Percentiles rank a stretch among this genome's conserved stretches.
These are phyloP conservation scores for Hippocampus abdominalis DNA, from an alignment of 2,113 vertebrate genomes.

Conservation along the genomic window DNA sequence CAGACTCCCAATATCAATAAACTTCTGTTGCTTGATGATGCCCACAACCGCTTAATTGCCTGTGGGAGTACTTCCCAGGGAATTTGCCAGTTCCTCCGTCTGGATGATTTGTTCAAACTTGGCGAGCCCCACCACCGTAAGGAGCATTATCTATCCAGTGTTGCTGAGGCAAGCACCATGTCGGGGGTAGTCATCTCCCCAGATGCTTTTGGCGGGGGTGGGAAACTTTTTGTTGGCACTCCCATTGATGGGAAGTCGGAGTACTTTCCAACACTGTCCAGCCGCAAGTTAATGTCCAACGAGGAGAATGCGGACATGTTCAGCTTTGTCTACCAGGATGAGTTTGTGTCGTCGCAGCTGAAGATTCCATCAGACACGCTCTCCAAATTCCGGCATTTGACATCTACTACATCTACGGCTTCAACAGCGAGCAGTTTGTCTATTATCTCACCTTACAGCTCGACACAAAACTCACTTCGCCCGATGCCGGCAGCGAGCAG, in stretches of 20 bases:
- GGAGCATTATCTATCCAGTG: conserved; percentile 96
- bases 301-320: conserved; percentile 98
- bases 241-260: conserved; percentile 95
- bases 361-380: conserved; percentile 97
- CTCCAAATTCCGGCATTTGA: conserved; percentile 94
- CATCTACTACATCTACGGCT: conserved; percentile 96
- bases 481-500: conserved; percentile 87
- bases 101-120: conserved; percentile 95
- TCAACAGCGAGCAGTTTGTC: conserved; percentile 95
- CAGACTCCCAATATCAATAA: conserved; percentile 93
- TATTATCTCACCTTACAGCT: conserved; percentile 95
- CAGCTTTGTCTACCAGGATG: conserved; percentile 96
- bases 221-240: conserved; percentile 92
- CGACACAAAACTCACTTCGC: conserved; percentile 91
- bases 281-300: conserved; percentile 89
- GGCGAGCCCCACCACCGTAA: conserved; percentile 96
- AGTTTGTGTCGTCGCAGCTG: conserved; percentile 94
- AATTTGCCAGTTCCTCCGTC: conserved; percentile 94
- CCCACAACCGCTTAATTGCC: conserved; percentile 90
- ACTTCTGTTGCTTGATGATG: conserved; percentile 89
- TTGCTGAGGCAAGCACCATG: conserved; percentile 90
- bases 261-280: conserved; percentile 94
- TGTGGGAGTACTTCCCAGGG: conserved; percentile 94
- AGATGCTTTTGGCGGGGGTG: conserved; percentile 73
- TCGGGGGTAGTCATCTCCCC: conserved; percentile 91